Conservation (phyloP, 2,113 vertebrate species). For the Pituophis catenifer region DNA sequence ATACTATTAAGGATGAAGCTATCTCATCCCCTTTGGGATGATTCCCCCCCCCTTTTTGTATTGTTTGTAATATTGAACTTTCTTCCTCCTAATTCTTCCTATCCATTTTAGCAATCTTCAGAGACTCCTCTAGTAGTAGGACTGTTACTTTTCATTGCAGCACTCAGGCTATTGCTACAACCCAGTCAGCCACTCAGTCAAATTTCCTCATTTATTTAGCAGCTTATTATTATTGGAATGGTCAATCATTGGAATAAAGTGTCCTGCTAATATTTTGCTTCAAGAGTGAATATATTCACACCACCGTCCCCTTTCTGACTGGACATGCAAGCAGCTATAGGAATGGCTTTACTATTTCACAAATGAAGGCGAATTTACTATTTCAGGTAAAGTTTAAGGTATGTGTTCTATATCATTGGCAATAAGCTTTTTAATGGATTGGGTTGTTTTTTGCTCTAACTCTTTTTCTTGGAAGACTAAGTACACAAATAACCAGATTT, state of each 20-base stretch:
- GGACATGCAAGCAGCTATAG: neutral
- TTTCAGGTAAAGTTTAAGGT: neutral
- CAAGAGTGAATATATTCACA: neutral
- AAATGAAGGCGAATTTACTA: neutral
- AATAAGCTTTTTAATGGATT: neutral
- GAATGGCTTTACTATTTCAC: neutral
- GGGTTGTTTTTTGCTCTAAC: neutral
- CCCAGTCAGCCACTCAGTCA: neutral
- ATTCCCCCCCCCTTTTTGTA: neutral
- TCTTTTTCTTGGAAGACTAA: neutral
- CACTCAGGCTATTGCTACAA: neutral
- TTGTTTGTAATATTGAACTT: neutral
- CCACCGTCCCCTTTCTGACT: neutral
- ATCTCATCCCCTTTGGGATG: neutral
- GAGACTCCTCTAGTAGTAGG: neutral
- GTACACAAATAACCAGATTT: neutral
- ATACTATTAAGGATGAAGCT: neutral
- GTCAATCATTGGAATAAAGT: neutral
- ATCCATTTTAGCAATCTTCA: neutral
- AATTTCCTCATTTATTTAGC: neutral
- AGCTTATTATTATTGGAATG: neutral
- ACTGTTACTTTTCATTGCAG: neutral
- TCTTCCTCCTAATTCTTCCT: neutral
- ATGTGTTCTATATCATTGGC: neutral
- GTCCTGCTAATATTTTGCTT: neutral